A percentile compares a stretch with the other conserved stretches of the same genome.
phyloP scores from a whole-genome alignment of 2,113 vertebrate species.

The Amphiprion ocellaris region DNA sequence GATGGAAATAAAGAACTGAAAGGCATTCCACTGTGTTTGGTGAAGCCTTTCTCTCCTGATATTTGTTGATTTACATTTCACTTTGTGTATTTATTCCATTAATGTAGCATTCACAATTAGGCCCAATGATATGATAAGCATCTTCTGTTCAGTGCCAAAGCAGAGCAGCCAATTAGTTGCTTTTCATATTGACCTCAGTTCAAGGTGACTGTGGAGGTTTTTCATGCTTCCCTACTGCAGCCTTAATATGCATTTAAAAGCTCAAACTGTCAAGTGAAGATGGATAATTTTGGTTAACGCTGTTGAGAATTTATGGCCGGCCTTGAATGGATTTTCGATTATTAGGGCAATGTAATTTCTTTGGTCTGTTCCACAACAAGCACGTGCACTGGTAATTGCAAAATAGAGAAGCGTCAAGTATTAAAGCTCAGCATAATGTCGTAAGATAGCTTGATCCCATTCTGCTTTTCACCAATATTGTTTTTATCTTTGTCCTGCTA shows the following conservation, averaged over 20 bases:
- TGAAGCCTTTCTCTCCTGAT: not conserved
- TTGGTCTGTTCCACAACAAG: not conserved
- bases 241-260: conserved; percentile 28
- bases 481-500: too few species aligned
- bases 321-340: conserved; percentile 28
- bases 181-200: conserved; percentile 55
- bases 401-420: too few species aligned
- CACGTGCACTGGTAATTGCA: conserved; percentile 29
- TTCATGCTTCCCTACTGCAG: not conserved
- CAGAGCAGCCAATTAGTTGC: conserved; percentile 8
- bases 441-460: too few species aligned
- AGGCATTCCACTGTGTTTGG: not conserved
- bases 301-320: conserved; percentile 27
- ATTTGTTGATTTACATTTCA: conserved; percentile 20
- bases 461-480: too few species aligned
- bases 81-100: conserved; percentile 26
- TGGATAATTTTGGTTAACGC: conserved; percentile 23
- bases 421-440: too few species aligned
- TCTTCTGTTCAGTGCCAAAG: conserved; percentile 30
- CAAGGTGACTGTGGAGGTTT: conserved; percentile 65
- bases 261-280: conserved; percentile 21
- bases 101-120: conserved; percentile 10
- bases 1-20: conserved; percentile 2
- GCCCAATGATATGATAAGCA: conserved; percentile 32
- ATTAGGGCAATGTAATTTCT: conserved; percentile 24